Base-by-base conservation (phyloP, 2,797 vertebrate genomes). In the Xenopus petersii region DNA sequence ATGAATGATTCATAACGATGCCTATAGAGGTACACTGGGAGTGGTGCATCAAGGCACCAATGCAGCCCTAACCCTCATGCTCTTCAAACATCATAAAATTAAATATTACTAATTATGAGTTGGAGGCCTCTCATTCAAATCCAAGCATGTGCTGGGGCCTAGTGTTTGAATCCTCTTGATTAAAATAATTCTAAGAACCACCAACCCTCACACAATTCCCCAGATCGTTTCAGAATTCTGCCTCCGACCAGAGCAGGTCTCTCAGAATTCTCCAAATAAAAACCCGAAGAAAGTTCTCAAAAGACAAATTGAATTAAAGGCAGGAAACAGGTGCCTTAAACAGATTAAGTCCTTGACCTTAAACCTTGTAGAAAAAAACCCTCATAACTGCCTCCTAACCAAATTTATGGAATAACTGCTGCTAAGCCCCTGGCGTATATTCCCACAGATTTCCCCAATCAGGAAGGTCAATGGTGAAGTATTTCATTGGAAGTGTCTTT, bases 241-340 rank as follows among this genome's bases (percentile, higher is more conserved):
- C 36, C 36, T 42, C 36, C 36, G 8, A 42, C 36, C 36, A 5
- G 36, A 42, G 36, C 6, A 17, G n/a, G 64, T 64, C 75, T 67
- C 71, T 64, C 48, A 33, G 51, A 78, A 70, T 56, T 30, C 58
- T 47, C 17, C 24, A 42, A 42, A 42, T 63, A 72, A 54, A 30
- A 56, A 71, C 11, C 66, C 36, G 12, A 80, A 21, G 51, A 24
- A 61, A 24, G 74, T 64, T 81, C 81, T 58, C 61, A 4, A 71
- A 64, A 79, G 62, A 0, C 67, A 64, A 82, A 84, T 81, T 42
- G 70, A 86, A 81, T 69, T 70, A 68, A 62, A 83, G 81, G 80
- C 74, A 82, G 80, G 77, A 64, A 81, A 78, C 86, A 88, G 85
- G 85, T 85, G 86, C 83, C 76, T 24, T 67, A 24, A 67, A 54